Conservation (phyloP, 2,888 invertebrate species). For the Cataglyphis livida region DNA sequence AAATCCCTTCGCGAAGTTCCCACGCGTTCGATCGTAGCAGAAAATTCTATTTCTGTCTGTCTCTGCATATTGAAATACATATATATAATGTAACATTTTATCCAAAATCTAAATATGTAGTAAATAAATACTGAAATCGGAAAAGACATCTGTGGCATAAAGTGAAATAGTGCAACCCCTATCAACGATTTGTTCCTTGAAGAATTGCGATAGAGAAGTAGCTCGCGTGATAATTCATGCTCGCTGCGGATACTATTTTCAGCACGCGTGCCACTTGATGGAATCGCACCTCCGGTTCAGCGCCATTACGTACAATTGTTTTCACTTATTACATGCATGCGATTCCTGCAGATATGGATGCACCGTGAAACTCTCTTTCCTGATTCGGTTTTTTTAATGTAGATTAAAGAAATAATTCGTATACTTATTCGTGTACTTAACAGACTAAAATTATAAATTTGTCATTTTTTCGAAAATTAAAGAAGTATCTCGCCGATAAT, state of each 20-base stretch:
- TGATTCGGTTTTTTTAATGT: not conserved
- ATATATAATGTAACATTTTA: slow-evolving; percentile 13
- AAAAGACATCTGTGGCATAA: not conserved
- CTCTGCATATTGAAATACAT: not conserved
- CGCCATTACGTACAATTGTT: slow-evolving; percentile 76
- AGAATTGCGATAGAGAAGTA: slow-evolving; percentile 21
- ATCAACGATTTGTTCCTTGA: slow-evolving; percentile 29
- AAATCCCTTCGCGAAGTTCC: slow-evolving; percentile 49
- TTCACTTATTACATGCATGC: slow-evolving; percentile 72
- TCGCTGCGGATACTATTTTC: slow-evolving; percentile 67
- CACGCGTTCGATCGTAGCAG: slow-evolving; percentile 38
- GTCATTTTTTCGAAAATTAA: not conserved
- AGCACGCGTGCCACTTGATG: slow-evolving; percentile 69
- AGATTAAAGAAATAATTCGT: not conserved
- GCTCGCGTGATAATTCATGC: slow-evolving; percentile 71
- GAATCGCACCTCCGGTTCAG: slow-evolving; percentile 72
- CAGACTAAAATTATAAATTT: slow-evolving; percentile 24
- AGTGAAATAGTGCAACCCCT: not conserved
- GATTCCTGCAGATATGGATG: slow-evolving; percentile 49
- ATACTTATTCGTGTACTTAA: not conserved
- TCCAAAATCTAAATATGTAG: slow-evolving; percentile 1
- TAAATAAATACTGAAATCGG: slow-evolving; percentile 34
- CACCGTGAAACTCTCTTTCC: slow-evolving; percentile 3
- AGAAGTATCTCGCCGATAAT: not conserved
- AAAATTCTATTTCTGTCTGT: slow-evolving; percentile 12